Percentiles rank a stretch among this genome's conserved stretches.
Conservation (phyloP, 2,797 vertebrate species). For the Sternotherus odoratus region DNA sequence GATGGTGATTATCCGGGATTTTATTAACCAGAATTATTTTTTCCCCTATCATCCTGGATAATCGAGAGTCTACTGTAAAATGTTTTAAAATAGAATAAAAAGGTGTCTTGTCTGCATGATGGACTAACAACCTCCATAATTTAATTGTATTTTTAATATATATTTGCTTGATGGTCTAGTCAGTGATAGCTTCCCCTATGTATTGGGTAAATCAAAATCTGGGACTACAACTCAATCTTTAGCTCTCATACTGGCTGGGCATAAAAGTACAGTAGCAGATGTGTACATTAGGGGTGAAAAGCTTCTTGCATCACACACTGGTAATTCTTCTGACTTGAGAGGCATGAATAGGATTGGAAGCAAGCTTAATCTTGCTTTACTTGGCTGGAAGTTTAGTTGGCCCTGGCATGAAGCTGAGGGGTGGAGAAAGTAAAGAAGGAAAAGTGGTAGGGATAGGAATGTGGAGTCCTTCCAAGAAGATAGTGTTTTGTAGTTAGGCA, state of each 20-base stretch:
- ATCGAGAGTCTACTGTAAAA: no score
- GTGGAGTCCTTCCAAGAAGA: background rate
- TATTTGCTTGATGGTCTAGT: background rate
- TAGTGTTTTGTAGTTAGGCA: conserved; percentile 21
- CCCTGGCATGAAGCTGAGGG: background rate
- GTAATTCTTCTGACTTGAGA: background rate
- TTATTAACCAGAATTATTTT: no score
- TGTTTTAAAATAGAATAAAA: background rate
- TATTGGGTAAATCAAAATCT: background rate
- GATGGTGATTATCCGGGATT: no score
- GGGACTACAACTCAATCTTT: background rate
- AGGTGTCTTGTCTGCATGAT: background rate
- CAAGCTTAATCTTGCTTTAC: background rate
- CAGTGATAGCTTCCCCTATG: background rate
- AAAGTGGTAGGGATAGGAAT: conserved; percentile 23
- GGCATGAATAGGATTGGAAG: background rate
- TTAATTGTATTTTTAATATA: background rate
- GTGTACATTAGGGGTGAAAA: background rate
- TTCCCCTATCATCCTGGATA: no score
- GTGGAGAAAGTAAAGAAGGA: background rate
- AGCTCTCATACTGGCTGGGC: background rate
- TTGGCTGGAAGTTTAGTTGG: background rate
- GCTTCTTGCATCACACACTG: background rate
- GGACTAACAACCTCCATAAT: background rate
- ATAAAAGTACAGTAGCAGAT: background rate